A percentile compares a stretch with the other conserved stretches of the same genome.
These are phyloP conservation scores for Columba guinea DNA, from an alignment of 2,797 vertebrate species.

Conservation along the genomic window DNA sequence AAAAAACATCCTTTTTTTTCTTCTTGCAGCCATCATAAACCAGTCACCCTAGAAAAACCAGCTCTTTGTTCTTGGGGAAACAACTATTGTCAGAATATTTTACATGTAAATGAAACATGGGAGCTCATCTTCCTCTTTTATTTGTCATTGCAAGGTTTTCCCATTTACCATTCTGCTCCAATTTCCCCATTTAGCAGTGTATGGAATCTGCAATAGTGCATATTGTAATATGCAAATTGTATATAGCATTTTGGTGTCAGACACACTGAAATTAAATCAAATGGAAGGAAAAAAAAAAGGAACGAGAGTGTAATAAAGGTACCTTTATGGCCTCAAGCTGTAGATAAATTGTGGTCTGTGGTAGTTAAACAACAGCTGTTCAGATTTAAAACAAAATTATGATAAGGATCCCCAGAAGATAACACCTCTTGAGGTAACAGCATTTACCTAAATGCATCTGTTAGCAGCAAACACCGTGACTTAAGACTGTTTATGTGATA, in stretches of 20 bases:
- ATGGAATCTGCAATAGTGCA: slow-evolving; percentile 69
- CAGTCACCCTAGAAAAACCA: slow-evolving; percentile 72
- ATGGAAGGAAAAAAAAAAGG: slow-evolving; percentile 74
- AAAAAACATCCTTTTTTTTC: slow-evolving; percentile 4
- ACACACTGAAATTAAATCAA: slow-evolving; percentile 81
- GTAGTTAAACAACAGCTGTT: slow-evolving; percentile 97
- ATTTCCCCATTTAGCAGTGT: slow-evolving; percentile 69
- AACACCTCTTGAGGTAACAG: slow-evolving; percentile 82
- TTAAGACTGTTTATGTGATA: slow-evolving; percentile 62
- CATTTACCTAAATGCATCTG: slow-evolving; percentile 86
- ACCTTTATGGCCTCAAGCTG: slow-evolving; percentile 86
- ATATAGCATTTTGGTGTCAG: slow-evolving; percentile 74
- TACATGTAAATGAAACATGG: slow-evolving; percentile 69
- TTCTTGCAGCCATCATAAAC: slow-evolving; percentile 68
- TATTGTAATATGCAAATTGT: slow-evolving; percentile 81
- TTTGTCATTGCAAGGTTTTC: slow-evolving; percentile 65
- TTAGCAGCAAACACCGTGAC: slow-evolving; percentile 73
- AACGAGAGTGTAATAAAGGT: slow-evolving; percentile 80
- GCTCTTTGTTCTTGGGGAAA: slow-evolving; percentile 71
- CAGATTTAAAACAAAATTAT: slow-evolving; percentile 93
- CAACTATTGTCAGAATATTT: slow-evolving; percentile 69
- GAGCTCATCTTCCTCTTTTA: slow-evolving; percentile 65
- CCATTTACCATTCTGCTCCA: slow-evolving; percentile 68
- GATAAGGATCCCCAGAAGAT: slow-evolving; percentile 90
- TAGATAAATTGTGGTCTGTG: slow-evolving; percentile 87